A percentile compares a stretch with the other conserved stretches of the same genome.
phyloP scores from a whole-genome alignment of 2,888 invertebrate genomes.

The Heliconius cydno region DNA sequence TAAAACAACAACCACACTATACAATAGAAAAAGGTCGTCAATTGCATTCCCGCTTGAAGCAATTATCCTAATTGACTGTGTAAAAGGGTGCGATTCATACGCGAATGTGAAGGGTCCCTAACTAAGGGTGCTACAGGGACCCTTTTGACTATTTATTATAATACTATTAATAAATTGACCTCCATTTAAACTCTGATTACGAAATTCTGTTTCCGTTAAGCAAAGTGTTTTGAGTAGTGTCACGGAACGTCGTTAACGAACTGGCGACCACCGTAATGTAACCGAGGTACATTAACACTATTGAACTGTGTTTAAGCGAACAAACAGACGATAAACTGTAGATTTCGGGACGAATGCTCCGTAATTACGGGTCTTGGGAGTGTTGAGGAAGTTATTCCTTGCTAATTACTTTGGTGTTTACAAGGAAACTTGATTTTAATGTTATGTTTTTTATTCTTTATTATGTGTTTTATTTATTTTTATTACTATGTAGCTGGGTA shows the following conservation, averaged over 20 bases:
- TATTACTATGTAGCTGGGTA: neutral
- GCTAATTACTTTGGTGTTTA: slow-evolving; percentile 34
- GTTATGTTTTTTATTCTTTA: neutral
- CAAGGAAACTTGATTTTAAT: neutral
- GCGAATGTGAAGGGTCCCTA: neutral
- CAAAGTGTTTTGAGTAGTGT: slow-evolving; percentile 19
- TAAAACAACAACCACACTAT: neutral
- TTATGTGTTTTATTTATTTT: too few species aligned
- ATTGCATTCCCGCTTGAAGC: neutral
- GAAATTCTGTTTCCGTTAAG: neutral
- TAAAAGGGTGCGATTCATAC: neutral
- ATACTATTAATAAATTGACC: slow-evolving; percentile 17
- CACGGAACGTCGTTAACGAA: slow-evolving; percentile 18
- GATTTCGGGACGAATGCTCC: slow-evolving; percentile 2
- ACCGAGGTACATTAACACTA: slow-evolving; percentile 22
- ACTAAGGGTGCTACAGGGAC: neutral
- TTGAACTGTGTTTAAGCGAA: slow-evolving; percentile 31
- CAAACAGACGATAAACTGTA: slow-evolving; percentile 26
- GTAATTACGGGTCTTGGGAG: slow-evolving; percentile 20
- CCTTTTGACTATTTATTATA: slow-evolving; percentile 11
- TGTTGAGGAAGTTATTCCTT: neutral
- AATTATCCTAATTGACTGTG: slow-evolving; percentile 15
- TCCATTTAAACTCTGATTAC: slow-evolving; percentile 23
- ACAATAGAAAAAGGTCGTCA: neutral
- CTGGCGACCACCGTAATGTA: slow-evolving; percentile 17